A percentile compares a stretch with the other conserved stretches of the same genome.
Evolutionary conservation across 2,113 vertebrate species (phyloP).

Genomic region (Gobiocypris rarus): DNA sequence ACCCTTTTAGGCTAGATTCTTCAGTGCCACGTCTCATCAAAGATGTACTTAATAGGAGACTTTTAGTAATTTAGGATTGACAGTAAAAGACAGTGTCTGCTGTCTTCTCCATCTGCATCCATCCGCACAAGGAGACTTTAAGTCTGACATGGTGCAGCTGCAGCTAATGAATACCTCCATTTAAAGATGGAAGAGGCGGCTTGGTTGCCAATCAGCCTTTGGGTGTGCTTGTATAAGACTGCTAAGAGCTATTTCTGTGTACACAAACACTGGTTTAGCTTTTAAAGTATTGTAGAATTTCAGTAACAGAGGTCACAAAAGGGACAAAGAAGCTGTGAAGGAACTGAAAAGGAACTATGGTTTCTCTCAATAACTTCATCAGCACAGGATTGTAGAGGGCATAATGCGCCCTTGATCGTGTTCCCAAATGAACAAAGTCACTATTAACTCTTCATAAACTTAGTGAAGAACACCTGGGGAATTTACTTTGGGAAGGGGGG

Average conservation of each 20-base stretch:
- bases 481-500: neutral
- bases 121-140: slow-evolving; percentile 54
- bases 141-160: slow-evolving; percentile 57
- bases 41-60: slow-evolving; percentile 39
- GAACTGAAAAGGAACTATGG: slow-evolving; percentile 28
- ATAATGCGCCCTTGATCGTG: slow-evolving; percentile 51
- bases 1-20: neutral
- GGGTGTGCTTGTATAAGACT: slow-evolving; percentile 36
- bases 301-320: slow-evolving; percentile 35
- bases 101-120: slow-evolving; percentile 53
- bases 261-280: slow-evolving; percentile 44
- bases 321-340: slow-evolving; percentile 44
- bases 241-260: slow-evolving; percentile 46
- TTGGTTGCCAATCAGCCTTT: slow-evolving; percentile 47
- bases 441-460: slow-evolving; percentile 5
- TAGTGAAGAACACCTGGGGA: slow-evolving; percentile 32
- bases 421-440: slow-evolving; percentile 30
- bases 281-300: slow-evolving; percentile 40
- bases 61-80: slow-evolving; percentile 41
- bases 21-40: slow-evolving; percentile 33
- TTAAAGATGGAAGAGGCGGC: slow-evolving; percentile 47
- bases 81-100: slow-evolving; percentile 46
- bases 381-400: slow-evolving; percentile 47
- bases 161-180: slow-evolving; percentile 59
- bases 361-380: slow-evolving; percentile 44